Percentiles rank a stretch among this genome's conserved stretches.
These are phyloP conservation scores for Limanda limanda DNA, from an alignment of 2,113 vertebrate species.

Conservation along the genomic window DNA sequence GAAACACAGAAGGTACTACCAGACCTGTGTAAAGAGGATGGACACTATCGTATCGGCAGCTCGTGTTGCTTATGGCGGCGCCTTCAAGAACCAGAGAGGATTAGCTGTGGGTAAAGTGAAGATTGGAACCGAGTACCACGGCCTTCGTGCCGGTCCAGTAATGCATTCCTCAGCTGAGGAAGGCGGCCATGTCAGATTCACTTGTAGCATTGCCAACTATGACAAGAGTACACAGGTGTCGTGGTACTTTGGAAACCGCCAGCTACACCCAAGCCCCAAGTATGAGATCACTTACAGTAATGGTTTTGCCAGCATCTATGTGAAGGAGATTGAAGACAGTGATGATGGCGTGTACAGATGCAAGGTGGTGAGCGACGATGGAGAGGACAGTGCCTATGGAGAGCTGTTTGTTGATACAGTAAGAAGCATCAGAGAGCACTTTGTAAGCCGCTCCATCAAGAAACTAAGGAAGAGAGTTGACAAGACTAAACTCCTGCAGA, in stretches of 20 bases:
- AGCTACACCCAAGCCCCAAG: conserved; percentile 91
- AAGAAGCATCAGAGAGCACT: conserved; percentile 91
- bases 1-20: conserved; percentile 96
- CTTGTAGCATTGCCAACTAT: conserved; percentile 91
- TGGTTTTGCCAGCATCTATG: conserved; percentile 93
- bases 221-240: conserved; percentile 93
- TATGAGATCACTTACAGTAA: conserved; percentile 95
- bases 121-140: conserved; percentile 91
- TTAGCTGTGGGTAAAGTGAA: conserved; percentile 93
- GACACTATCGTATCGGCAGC: conserved; percentile 93
- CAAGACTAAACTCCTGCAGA: conserved; percentile 89
- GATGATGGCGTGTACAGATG: conserved; percentile 97
- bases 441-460: conserved; percentile 88
- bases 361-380: conserved; percentile 93
- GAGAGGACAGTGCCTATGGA: conserved; percentile 93
- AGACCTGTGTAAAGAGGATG: conserved; percentile 90
- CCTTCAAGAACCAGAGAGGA: conserved; percentile 91
- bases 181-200: conserved; percentile 92
- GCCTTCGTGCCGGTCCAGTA: conserved; percentile 91
- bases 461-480: conserved; percentile 92
- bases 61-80: conserved; percentile 92
- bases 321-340: conserved; percentile 93
- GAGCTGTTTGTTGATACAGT: conserved; percentile 95
- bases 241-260: conserved; percentile 95
- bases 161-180: conserved; percentile 91